Conservation (phyloP, 1,140 invertebrate species). For the Vanessa atalanta region DNA sequence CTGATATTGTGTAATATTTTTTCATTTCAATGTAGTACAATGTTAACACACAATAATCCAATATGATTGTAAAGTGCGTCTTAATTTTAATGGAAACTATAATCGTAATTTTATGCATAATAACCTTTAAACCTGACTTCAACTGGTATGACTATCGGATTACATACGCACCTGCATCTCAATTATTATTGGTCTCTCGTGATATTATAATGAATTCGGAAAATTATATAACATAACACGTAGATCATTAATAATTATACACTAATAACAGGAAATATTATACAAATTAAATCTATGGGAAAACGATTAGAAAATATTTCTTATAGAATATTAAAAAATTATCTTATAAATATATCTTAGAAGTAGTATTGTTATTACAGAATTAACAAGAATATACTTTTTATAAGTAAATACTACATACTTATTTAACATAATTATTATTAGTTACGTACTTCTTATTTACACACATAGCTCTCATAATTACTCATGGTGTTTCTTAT, state of each 20-base stretch:
- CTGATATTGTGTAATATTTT: no score
- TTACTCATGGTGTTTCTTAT: no score
- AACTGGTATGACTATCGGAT: not conserved
- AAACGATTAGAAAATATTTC: not conserved
- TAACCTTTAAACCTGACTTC: no score
- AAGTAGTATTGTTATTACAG: not conserved
- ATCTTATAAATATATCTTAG: not conserved
- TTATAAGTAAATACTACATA: no score
- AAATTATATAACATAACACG: constrained; percentile 7
- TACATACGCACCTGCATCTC: constrained; percentile 1
- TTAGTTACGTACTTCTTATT: no score
- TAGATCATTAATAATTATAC: not conserved
- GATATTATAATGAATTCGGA: constrained; percentile 6
- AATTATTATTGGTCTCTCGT: constrained; percentile 1
- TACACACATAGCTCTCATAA: no score
- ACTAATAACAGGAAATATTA: not conserved
- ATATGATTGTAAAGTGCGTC: no score
- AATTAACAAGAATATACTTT: not conserved
- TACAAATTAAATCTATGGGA: constrained; percentile 7
- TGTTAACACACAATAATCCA: no score
- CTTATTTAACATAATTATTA: no score
- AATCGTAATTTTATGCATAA: no score
- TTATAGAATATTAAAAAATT: not conserved
- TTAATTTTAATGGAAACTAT: no score
- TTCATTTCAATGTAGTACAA: no score